These are phyloP conservation scores for Sinocyclocheilus rhinocerous DNA, from an alignment of 2,113 vertebrate species.

Conservation along the genomic window DNA sequence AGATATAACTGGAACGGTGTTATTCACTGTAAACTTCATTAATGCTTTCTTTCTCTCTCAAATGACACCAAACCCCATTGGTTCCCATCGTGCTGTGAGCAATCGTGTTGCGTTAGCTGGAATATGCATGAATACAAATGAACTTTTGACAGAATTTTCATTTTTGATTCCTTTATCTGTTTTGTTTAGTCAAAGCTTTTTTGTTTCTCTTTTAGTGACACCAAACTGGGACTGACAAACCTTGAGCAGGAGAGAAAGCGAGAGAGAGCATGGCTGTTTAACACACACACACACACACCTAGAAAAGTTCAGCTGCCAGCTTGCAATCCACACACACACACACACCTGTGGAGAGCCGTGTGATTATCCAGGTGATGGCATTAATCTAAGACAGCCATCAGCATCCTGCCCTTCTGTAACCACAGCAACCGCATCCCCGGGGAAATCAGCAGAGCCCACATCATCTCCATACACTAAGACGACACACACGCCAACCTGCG, in stretches of 20 bases:
- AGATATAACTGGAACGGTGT: neutral
- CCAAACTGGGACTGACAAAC: neutral
- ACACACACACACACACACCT: neutral
- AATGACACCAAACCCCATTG: no score
- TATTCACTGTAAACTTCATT: no score
- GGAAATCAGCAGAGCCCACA: slow-evolving; percentile 40
- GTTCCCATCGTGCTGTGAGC: no score
- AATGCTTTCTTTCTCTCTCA: no score
- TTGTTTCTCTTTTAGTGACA: neutral
- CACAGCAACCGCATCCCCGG: slow-evolving; percentile 50
- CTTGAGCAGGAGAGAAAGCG: neutral
- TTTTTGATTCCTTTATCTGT: neutral
- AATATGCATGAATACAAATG: neutral
- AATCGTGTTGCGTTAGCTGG: neutral
- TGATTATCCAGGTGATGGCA: slow-evolving; percentile 17
- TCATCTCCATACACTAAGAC: slow-evolving; percentile 14
- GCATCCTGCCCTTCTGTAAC: slow-evolving; percentile 45
- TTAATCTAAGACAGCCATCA: slow-evolving; percentile 48
- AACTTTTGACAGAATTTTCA: neutral
- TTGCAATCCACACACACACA: neutral
- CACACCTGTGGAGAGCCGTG: neutral
- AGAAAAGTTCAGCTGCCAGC: slow-evolving; percentile 8
- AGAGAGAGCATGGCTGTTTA: neutral
- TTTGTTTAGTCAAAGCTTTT: neutral
- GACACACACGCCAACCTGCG: neutral